These are phyloP conservation scores for Zelleria hepariella DNA, from an alignment of 2,888 invertebrate genomes.

Conservation along the genomic window DNA sequence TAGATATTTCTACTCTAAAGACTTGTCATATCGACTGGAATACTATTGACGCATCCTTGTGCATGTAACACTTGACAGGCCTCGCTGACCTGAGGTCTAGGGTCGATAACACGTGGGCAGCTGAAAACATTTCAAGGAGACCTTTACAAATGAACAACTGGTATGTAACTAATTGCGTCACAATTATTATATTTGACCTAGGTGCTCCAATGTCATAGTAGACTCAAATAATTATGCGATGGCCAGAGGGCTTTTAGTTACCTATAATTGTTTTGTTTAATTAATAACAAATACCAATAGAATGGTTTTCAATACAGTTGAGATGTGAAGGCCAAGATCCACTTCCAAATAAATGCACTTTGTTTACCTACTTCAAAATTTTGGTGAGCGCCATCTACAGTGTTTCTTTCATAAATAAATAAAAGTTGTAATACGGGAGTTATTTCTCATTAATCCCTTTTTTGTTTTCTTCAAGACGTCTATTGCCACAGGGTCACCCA, in stretches of 20 bases:
- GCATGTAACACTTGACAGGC: not conserved
- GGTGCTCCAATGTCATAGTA: not conserved
- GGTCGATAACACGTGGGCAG: slow-evolving; percentile 12
- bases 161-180: not conserved
- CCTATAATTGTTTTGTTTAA: not conserved
- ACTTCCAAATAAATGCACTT: too few species aligned
- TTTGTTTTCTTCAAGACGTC: too few species aligned
- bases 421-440: too few species aligned
- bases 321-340: too few species aligned
- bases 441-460: too few species aligned
- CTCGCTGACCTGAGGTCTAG: not conserved
- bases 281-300: not conserved
- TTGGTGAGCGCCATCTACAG: too few species aligned
- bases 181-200: not conserved
- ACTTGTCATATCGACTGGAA: not conserved
- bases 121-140: slow-evolving; percentile 5
- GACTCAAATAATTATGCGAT: not conserved
- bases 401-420: too few species aligned
- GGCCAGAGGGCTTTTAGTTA: not conserved
- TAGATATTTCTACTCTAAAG: too few species aligned
- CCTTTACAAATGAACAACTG: too few species aligned
- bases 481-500: too few species aligned
- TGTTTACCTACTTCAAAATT: too few species aligned
- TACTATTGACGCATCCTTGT: not conserved
- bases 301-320: too few species aligned